Conservation (phyloP, 2,797 vertebrate genomes). For the Leptatherina wallacei region DNA sequence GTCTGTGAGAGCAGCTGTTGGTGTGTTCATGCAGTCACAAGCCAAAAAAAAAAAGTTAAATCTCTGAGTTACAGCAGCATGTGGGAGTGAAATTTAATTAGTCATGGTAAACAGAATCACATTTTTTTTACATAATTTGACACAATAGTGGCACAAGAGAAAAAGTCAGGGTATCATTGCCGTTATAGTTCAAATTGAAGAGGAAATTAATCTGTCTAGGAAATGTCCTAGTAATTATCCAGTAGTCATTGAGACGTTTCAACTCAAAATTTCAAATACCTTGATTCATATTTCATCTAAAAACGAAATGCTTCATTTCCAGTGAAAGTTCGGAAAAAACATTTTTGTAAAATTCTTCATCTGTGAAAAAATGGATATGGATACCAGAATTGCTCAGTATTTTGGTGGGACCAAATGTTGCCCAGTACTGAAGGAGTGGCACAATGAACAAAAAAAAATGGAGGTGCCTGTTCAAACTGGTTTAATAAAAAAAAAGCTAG, state of each 20-base stretch:
- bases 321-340: too few relatives aligned
- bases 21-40: slow-evolving; percentile 4
- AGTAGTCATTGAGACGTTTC: background rate
- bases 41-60: background rate
- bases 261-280: too few relatives aligned
- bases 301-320: too few relatives aligned
- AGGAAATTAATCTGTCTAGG: background rate
- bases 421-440: too few relatives aligned
- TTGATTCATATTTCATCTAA: too few relatives aligned
- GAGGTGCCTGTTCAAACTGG: too few relatives aligned
- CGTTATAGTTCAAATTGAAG: background rate
- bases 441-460: too few relatives aligned
- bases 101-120: background rate
- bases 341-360: too few relatives aligned
- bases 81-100: background rate
- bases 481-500: too few relatives aligned
- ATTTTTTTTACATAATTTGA: background rate
- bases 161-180: background rate
- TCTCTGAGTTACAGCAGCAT: slow-evolving; percentile 5
- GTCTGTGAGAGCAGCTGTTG: slow-evolving; percentile 9
- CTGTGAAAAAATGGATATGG: too few relatives aligned
- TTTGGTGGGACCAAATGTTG: too few relatives aligned
- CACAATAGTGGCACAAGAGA: background rate
- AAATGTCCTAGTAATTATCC: background rate
- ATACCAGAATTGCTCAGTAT: too few relatives aligned